Evolutionary conservation across 2,113 vertebrate genomes (phyloP).

Genomic region (Colossoma macropomum): DNA sequence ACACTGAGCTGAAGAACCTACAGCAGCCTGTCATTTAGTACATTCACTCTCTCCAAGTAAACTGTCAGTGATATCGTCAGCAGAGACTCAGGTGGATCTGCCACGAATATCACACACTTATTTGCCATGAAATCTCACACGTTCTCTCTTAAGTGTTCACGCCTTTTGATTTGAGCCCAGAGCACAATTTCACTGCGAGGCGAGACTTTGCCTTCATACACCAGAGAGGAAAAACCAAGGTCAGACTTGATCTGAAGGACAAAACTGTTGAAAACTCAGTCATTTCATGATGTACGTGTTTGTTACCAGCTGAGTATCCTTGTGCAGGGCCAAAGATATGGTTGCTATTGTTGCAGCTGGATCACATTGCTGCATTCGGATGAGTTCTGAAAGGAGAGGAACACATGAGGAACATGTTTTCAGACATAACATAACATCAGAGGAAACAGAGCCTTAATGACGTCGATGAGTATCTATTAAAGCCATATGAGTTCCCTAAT

Average conservation of each 20-base stretch:
- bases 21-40: background rate
- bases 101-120: background rate
- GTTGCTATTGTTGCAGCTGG: conserved; percentile 26
- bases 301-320: conserved; percentile 29
- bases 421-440: conserved; percentile 3
- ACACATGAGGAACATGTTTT: background rate
- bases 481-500: background rate
- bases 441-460: conserved; percentile 4
- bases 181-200: background rate
- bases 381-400: background rate
- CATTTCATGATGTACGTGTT: background rate
- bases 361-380: background rate
- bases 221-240: conserved; percentile 15
- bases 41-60: background rate
- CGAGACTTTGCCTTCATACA: background rate
- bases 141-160: background rate
- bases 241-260: conserved; percentile 7
- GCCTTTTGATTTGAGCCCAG: conserved; percentile 6
- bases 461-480: background rate
- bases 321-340: background rate
- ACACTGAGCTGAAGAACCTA: no score
- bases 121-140: background rate
- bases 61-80: background rate
- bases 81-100: conserved; percentile 8
- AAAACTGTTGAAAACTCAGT: conserved; percentile 21